Percentiles rank a stretch among this genome's conserved stretches.
These are phyloP conservation scores for Phrynosoma platyrhinos DNA, from an alignment of 2,113 vertebrate genomes.

Conservation along the genomic window DNA sequence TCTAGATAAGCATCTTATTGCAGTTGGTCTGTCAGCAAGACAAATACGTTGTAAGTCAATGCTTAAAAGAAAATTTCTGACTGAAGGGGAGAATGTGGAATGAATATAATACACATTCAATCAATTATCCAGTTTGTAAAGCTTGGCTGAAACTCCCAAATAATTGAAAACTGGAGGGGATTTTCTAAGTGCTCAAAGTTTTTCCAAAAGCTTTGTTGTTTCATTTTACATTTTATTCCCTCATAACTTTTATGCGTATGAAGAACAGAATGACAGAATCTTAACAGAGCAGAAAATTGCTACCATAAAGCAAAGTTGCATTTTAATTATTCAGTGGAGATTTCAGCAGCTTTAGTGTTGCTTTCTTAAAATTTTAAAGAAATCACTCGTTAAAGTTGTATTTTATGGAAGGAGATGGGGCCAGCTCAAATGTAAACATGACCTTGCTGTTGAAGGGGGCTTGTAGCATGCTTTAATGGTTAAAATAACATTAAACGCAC, in stretches of 20 bases:
- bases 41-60: background rate
- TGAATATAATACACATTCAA: conserved; percentile 1
- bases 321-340: conserved; percentile 66
- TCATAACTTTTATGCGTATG: background rate
- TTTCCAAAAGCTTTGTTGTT: conserved; percentile 26
- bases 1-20: background rate
- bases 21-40: background rate
- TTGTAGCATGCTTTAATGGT: conserved; percentile 23
- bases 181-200: background rate
- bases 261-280: conserved; percentile 15
- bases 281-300: conserved; percentile 69
- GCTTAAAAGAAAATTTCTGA: background rate
- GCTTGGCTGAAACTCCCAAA: background rate
- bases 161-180: background rate
- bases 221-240: conserved; percentile 37
- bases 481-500: conserved; percentile 12
- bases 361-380: conserved; percentile 48
- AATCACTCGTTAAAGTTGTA: conserved; percentile 57
- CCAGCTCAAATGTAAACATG: conserved; percentile 46
- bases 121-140: background rate
- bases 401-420: conserved; percentile 33
- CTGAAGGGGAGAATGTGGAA: background rate
- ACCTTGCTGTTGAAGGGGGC: conserved; percentile 50
- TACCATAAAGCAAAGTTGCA: conserved; percentile 55
- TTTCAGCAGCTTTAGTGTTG: conserved; percentile 48